Evolutionary conservation across 2,797 vertebrate species (phyloP), one percentile per base, ranked within the genome.

Genomic region (Lacerta agilis): DNA sequence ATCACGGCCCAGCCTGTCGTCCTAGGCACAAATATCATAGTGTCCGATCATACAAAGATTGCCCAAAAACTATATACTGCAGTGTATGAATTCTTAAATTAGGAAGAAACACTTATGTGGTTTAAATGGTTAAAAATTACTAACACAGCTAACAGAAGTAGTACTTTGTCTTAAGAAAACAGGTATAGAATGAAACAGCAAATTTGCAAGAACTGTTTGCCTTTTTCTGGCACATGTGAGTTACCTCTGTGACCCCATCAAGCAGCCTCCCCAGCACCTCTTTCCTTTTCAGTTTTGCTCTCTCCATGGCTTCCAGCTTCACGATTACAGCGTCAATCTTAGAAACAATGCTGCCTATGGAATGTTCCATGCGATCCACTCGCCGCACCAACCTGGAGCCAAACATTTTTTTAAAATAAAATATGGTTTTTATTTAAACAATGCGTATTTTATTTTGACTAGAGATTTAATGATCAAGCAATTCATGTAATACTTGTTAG

Each of bases 301-400:
- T 96, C 96, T 99, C 99, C 98, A 99, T 99, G 6, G 97, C 96
- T 93, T 99, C 99, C 38, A 99, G 96, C 96, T 99, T 99, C 90
- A 99, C 98, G 0, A 99, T 99, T 20, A 99, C 99, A 0, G 99
- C 98, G 0, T 99, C 98, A 0, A 99, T 99, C 97, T 99, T 99
- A 67, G 99, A 99, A 89, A 99, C 99, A 0, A 99, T 99, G 86
- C 99, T 99, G 92, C 99, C 99, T 0, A 99, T 99, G 1, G 99
- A 99, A 90, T 99, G 99, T 89, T 99, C 99, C 99, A 99, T 99
- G 36, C 98, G 97, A 95, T 99, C 98, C 36, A 99, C 98, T 0
- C 99, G 97, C 71, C 99, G 97, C 95, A 99, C 99, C 81, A 99
- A 96, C 13, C 99, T 99, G 89, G 20, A 90, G 55, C 86, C 82